Evolutionary conservation across 2,888 invertebrate genomes (phyloP).

Genomic region (Leucoptera coffeella): DNA sequence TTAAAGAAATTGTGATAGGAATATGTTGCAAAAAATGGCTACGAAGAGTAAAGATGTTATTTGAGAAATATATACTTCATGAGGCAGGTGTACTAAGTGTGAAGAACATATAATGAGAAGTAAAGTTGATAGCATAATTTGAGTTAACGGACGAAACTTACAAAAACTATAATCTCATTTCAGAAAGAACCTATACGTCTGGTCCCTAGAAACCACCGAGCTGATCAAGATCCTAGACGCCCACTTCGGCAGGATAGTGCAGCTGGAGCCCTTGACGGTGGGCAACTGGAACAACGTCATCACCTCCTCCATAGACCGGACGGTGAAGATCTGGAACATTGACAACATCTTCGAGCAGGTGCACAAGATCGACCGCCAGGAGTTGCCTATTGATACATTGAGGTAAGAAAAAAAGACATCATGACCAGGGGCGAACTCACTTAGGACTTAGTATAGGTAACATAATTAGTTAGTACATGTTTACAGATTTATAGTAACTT

Average conservation of each 20-base stretch:
- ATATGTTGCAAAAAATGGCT: too few species aligned
- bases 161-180: constrained; percentile 6
- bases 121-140: too few species aligned
- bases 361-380: constrained; percentile 91
- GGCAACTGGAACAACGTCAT: constrained; percentile 92
- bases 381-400: constrained; percentile 89
- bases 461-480: too few species aligned
- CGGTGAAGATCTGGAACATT: constrained; percentile 98
- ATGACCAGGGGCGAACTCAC: too few species aligned
- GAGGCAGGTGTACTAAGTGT: too few species aligned
- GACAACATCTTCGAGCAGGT: constrained; percentile 98
- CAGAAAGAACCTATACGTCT: constrained; percentile 90
- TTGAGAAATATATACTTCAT: too few species aligned
- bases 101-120: too few species aligned
- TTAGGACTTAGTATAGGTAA: too few species aligned
- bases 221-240: constrained; percentile 91
- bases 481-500: too few species aligned
- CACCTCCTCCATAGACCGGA: constrained; percentile 94
- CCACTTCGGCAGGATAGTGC: constrained; percentile 94
- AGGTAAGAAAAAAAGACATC: constrained; percentile 53
- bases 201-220: constrained; percentile 76
- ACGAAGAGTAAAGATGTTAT: too few species aligned
- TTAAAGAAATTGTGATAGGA: too few species aligned
- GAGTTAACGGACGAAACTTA: background rate
- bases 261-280: constrained; percentile 78